A percentile compares a stretch with the other conserved stretches of the same genome.
Conservation (phyloP, 2,888 invertebrate genomes). For the Eilema caniola region DNA sequence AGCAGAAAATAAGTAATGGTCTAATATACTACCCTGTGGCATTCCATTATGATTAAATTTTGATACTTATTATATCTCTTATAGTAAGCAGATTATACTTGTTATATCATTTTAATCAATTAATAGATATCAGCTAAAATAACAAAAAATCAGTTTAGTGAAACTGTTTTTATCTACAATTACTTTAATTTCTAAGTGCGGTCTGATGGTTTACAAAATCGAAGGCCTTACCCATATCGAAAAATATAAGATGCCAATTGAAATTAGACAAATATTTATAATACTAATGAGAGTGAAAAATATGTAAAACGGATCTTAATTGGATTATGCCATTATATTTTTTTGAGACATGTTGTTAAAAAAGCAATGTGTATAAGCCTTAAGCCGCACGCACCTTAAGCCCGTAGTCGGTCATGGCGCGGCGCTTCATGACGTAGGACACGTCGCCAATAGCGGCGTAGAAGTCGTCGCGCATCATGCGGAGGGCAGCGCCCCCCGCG, state of each 20-base stretch:
- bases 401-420: constrained; percentile 92
- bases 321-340: not conserved
- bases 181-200: not conserved
- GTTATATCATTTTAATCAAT: not conserved
- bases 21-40: not conserved
- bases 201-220: not conserved
- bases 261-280: not conserved
- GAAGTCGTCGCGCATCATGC: constrained; percentile 74
- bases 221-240: not conserved
- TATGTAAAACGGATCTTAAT: not conserved
- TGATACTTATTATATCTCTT: too few species aligned
- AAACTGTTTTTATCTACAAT: not conserved
- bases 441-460: constrained; percentile 89
- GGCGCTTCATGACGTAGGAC: constrained; percentile 90
- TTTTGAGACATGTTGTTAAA: not conserved
- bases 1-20: not conserved
- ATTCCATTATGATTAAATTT: not conserved
- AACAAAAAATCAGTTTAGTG: not conserved
- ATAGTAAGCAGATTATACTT: not conserved
- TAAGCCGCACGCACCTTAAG: constrained; percentile 86
- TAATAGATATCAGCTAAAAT: not conserved
- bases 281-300: not conserved
- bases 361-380: too few species aligned
- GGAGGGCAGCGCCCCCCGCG: constrained; percentile 73
- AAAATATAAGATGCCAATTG: not conserved